Evolutionary conservation across 2,113 vertebrate species (phyloP), one percentile per base, ranked within the genome.

Genomic region (Psophia crepitans): DNA sequence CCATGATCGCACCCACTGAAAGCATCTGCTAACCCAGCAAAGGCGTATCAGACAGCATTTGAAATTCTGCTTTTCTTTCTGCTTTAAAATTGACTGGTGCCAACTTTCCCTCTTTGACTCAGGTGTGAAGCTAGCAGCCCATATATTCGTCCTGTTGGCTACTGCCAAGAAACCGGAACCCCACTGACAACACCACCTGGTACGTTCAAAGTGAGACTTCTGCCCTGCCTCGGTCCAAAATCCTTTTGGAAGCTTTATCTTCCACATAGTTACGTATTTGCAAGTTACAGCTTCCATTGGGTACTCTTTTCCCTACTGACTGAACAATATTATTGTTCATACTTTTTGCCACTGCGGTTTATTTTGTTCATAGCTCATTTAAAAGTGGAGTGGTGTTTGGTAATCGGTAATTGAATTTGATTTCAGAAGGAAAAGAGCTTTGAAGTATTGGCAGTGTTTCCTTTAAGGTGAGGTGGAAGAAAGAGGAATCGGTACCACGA

Each of bases 61-160:
- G 79, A 93, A 87, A 93, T 87, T 19, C 68, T 96, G 20, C 58
- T 83, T 92, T 90, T 65, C 64, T 57, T 92, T 73, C 68, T 57
- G 41, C 89, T 74, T 75, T 51, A 24, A 74, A 68, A 93, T 33
- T 93, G 82, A 79, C 89, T 87, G 60, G 51, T 95, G 96, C 90
- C 88, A 93, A 64, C 69, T 94, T 92, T 93, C 63, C 24, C 53
- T 69, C 84, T 94, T 81, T 78, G 89, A 53, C 96, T 48, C 97
- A 99, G 99, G 99, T 99, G 99, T 96, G 99, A 99, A 81, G 98
- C 99, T 8, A 99, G 98, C 98, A 99, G 99, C 97, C 99, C 99
- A 0, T 99, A 99, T 91, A 99, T 99, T 83, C 98, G 98, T 96
- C 99, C 99, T 57, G 98, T 99, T 28, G 99, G 99, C 20, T 99